phyloP scores from a whole-genome alignment of 2,797 vertebrate species.

The Semotilus atromaculatus region DNA sequence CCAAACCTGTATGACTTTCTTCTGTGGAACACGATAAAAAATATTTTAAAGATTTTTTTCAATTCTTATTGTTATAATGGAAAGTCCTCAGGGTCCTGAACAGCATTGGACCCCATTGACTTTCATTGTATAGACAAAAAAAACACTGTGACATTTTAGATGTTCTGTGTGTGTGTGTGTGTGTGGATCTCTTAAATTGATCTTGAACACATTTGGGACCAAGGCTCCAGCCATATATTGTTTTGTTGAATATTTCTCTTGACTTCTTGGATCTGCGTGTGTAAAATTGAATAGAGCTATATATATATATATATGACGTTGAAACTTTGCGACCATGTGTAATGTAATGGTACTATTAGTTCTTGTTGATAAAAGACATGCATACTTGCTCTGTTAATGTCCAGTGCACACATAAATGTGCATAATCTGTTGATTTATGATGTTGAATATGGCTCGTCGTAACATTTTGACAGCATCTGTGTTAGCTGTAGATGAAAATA shows the following conservation, averaged over 20 bases:
- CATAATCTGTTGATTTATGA: conserved; percentile 21
- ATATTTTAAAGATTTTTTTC: background rate
- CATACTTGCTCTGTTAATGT: conserved; percentile 8
- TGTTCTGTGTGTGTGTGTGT: no score
- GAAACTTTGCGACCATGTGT: no score
- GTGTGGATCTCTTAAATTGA: background rate
- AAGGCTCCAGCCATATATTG: background rate
- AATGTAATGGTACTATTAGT: background rate
- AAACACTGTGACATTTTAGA: background rate
- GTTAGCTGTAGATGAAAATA: conserved; percentile 30
- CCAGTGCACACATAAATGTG: background rate
- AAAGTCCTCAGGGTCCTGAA: background rate
- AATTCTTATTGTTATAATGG: background rate
- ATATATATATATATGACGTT: background rate
- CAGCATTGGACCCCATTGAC: background rate
- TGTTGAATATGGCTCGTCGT: conserved; percentile 4
- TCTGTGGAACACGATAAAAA: background rate
- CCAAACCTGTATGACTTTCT: background rate
- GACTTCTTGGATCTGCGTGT: background rate
- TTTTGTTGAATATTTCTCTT: background rate
- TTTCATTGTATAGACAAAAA: background rate
- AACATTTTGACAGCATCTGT: conserved; percentile 40
- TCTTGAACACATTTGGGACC: background rate
- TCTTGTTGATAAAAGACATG: background rate
- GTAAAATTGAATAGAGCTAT: background rate